Evolutionary conservation across 2,113 vertebrate species (phyloP).

Genomic region (Lucifuga dentata): DNA sequence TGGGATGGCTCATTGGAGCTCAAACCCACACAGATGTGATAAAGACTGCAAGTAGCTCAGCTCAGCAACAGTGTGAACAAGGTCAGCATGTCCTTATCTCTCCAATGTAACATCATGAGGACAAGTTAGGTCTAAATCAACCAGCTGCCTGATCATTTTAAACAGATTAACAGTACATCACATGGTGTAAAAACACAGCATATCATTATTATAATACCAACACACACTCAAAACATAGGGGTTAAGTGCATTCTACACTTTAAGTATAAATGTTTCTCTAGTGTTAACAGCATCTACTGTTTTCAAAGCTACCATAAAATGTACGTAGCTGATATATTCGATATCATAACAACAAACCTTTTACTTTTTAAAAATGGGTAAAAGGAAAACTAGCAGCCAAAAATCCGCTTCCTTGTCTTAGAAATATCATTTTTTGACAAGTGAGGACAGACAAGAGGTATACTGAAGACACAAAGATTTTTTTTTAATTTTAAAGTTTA

Average conservation of each 20-base stretch:
- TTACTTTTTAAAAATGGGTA: slow-evolving; percentile 53
- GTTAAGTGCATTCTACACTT: slow-evolving; percentile 61
- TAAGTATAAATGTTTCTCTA: slow-evolving; percentile 63
- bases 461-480: slow-evolving; percentile 75
- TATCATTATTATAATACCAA: slow-evolving; percentile 48
- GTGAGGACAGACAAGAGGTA: slow-evolving; percentile 80
- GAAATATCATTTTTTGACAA: slow-evolving; percentile 73
- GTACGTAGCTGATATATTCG: slow-evolving; percentile 66
- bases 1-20: slow-evolving; percentile 7
- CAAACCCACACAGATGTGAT: slow-evolving; percentile 13
- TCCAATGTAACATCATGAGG: slow-evolving; percentile 32
- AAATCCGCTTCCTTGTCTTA: slow-evolving; percentile 74
- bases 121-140: slow-evolving; percentile 37
- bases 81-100: slow-evolving; percentile 51
- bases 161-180: slow-evolving; percentile 71
- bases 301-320: slow-evolving; percentile 66
- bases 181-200: slow-evolving; percentile 66
- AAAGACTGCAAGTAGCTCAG: slow-evolving; percentile 54
- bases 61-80: slow-evolving; percentile 74
- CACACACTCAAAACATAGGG: slow-evolving; percentile 65
- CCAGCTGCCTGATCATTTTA: slow-evolving; percentile 57
- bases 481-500: slow-evolving; percentile 49
- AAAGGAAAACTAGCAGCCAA: slow-evolving; percentile 81
- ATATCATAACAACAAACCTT: slow-evolving; percentile 59
- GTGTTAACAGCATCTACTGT: slow-evolving; percentile 58